Percentiles rank a stretch among this genome's conserved stretches.
Evolutionary conservation across 2,888 invertebrate genomes (phyloP).

Genomic region (Eubasilissa splendida): DNA sequence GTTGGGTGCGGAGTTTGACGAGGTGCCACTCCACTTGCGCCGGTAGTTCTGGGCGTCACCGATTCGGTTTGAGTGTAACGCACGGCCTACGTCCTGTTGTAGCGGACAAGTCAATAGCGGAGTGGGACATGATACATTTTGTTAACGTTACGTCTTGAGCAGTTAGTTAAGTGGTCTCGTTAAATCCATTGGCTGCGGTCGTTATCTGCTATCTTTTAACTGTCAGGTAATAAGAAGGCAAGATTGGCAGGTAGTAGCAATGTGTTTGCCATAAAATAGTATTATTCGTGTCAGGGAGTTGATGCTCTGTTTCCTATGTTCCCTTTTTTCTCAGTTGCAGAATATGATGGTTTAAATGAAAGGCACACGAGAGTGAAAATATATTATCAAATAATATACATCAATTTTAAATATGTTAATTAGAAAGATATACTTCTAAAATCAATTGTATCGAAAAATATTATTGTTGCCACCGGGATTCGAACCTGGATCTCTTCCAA

Average conservation of each 20-base stretch:
- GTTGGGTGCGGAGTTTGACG: neutral
- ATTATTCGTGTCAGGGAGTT: no score
- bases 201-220: constrained; percentile 35
- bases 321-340: no score
- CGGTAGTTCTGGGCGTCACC: neutral
- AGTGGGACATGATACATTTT: constrained; percentile 19
- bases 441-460: no score
- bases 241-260: constrained; percentile 15
- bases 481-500: no score
- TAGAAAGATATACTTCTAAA: no score
- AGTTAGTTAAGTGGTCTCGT: constrained; percentile 40
- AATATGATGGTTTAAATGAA: no score
- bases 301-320: no score
- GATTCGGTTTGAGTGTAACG: neutral
- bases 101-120: constrained; percentile 1
- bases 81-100: neutral
- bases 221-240: constrained; percentile 1
- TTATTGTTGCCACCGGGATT: no score
- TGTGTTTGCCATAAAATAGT: neutral
- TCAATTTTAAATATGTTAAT: no score
- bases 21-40: constrained; percentile 2
- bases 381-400: no score
- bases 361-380: no score
- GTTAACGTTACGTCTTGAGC: constrained; percentile 18
- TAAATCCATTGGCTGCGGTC: constrained; percentile 40